phyloP scores from a whole-genome alignment of 2,888 invertebrate genomes.

The Anoncus sp. region DNA sequence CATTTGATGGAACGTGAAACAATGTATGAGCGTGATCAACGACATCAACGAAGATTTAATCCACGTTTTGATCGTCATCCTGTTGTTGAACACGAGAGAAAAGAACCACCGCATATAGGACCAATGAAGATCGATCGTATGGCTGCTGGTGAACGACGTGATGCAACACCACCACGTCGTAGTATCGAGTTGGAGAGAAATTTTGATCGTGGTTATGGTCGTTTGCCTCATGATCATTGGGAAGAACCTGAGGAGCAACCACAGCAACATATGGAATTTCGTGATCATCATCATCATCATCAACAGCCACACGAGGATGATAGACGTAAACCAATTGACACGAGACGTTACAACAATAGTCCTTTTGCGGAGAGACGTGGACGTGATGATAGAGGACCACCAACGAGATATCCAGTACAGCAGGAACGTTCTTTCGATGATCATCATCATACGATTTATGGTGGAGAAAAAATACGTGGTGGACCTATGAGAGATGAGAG shows the following conservation, averaged over 20 bases:
- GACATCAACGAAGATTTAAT: constrained; percentile 65
- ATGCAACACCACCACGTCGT: constrained; percentile 73
- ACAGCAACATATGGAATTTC: constrained; percentile 74
- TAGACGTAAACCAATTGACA: constrained; percentile 74
- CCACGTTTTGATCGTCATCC: constrained; percentile 70
- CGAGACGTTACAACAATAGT: constrained; percentile 80
- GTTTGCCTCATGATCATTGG: constrained; percentile 78
- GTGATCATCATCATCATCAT: constrained; percentile 71
- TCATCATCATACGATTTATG: constrained; percentile 75
- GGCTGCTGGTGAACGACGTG: constrained; percentile 75
- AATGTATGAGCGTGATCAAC: constrained; percentile 64
- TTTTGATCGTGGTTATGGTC: constrained; percentile 75
- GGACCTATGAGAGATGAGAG: constrained; percentile 76
- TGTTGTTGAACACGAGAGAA: constrained; percentile 73
- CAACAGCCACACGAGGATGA: constrained; percentile 76
- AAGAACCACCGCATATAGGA: constrained; percentile 71
- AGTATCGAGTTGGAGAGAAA: constrained; percentile 77
- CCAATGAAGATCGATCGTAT: constrained; percentile 76
- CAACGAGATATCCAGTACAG: constrained; percentile 76
- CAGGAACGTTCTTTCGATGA: constrained; percentile 72
- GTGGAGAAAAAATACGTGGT: constrained; percentile 75
- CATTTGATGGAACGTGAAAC: constrained; percentile 76
- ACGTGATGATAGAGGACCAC: constrained; percentile 81
- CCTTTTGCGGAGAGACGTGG: constrained; percentile 83
- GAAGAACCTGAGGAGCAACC: constrained; percentile 79